Conservation (phyloP, 92 coral and sea anemone genomes). For the Scolanthus callimorphus region DNA sequence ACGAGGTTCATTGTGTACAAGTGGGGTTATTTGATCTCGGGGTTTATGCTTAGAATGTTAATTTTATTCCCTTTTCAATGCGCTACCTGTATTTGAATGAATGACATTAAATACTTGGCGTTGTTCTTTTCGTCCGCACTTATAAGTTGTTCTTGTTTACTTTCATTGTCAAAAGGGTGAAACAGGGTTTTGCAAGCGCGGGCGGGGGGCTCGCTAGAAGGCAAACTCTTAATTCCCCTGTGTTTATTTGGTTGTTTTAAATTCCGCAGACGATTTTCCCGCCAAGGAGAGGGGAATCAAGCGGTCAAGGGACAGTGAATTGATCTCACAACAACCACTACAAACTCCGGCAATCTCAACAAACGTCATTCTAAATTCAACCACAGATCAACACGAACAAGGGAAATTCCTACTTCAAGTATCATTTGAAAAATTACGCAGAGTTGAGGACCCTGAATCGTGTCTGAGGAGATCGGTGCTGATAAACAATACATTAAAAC, state of each 20-base stretch:
- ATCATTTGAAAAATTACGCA: slow-evolving; percentile 90
- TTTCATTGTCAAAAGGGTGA: slow-evolving; percentile 28
- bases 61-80: no score
- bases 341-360: slow-evolving; percentile 1
- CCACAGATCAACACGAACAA: slow-evolving; percentile 24
- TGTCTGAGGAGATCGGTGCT: slow-evolving; percentile 88
- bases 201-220: neutral
- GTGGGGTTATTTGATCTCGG: no score
- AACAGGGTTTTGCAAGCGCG: slow-evolving; percentile 1
- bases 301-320: slow-evolving; percentile 18
- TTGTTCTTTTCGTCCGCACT: no score
- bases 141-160: slow-evolving; percentile 9
- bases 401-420: slow-evolving; percentile 71
- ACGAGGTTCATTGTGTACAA: no score
- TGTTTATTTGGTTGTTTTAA: no score
- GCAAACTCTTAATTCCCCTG: neutral
- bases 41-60: no score
- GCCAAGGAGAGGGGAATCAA: slow-evolving; percentile 19
- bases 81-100: no score
- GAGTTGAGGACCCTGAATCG: slow-evolving; percentile 90
- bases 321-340: neutral
- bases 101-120: no score
- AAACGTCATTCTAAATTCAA: slow-evolving; percentile 4
- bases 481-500: slow-evolving; percentile 91
- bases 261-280: slow-evolving; percentile 12